phyloP scores from a whole-genome alignment of 1,140 invertebrate species.

The Microvelia longipes region DNA sequence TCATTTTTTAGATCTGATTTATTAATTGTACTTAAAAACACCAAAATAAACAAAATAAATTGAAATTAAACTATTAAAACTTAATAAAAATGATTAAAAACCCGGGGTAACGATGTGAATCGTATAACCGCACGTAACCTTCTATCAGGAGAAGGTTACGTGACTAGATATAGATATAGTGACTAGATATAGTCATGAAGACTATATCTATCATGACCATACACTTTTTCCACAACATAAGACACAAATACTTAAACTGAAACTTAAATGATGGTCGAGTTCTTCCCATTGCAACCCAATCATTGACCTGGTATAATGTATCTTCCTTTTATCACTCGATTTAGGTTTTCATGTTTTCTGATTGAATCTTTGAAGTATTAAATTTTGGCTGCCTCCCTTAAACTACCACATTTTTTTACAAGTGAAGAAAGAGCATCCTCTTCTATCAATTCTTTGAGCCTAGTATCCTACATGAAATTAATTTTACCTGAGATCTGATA shows the following conservation, averaged over 20 bases:
- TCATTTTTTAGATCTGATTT: too few relatives aligned
- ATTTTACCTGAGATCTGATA: constrained; percentile 16
- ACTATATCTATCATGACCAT: too few relatives aligned
- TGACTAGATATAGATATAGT: too few relatives aligned
- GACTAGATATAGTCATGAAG: too few relatives aligned
- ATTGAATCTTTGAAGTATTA: neutral
- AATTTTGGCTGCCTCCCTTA: neutral
- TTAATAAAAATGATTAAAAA: too few relatives aligned
- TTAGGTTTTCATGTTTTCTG: neutral
- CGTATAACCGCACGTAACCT: too few relatives aligned
- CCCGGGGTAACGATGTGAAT: too few relatives aligned
- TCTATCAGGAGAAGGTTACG: too few relatives aligned
- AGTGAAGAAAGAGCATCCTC: neutral
- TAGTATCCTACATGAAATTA: neutral
- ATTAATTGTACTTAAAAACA: too few relatives aligned
- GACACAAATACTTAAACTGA: neutral
- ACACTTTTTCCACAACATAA: too few relatives aligned
- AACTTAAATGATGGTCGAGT: neutral
- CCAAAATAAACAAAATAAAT: too few relatives aligned
- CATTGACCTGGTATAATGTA: neutral
- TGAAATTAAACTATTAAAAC: too few relatives aligned
- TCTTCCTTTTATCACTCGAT: neutral
- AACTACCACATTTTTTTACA: neutral
- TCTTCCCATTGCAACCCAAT: neutral
- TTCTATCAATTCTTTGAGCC: neutral